Conservation (phyloP, 2,113 vertebrate species). For the Athene cunicularia region DNA sequence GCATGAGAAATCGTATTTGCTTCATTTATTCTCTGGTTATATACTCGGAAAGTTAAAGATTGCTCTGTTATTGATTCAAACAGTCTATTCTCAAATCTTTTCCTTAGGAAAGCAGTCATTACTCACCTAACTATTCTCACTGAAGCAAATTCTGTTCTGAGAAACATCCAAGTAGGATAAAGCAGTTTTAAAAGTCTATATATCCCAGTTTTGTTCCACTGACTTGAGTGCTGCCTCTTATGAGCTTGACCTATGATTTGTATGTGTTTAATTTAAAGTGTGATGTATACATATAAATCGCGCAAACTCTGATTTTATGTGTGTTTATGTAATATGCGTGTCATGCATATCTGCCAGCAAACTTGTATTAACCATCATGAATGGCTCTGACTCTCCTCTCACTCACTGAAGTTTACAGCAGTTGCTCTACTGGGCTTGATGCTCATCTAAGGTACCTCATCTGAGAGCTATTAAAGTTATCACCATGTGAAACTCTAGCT, state of each 20-base stretch:
- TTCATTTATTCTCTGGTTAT: background rate
- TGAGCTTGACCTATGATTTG: slow-evolving; percentile 58
- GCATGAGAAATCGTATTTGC: background rate
- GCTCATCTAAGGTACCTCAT: background rate
- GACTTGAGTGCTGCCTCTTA: slow-evolving; percentile 14
- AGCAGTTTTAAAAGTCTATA: background rate
- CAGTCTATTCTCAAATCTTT: background rate
- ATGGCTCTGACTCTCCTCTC: background rate
- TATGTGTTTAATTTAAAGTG: slow-evolving; percentile 60
- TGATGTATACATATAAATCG: background rate
- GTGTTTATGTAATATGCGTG: slow-evolving; percentile 4
- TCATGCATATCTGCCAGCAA: slow-evolving; percentile 2
- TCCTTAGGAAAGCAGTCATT: background rate
- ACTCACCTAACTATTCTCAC: background rate
- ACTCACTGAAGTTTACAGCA: background rate
- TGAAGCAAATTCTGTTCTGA: background rate
- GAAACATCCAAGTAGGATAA: background rate
- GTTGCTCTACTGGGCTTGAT: background rate
- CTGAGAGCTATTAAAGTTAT: background rate
- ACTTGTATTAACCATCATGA: background rate
- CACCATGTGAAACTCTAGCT: background rate
- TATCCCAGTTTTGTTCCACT: background rate
- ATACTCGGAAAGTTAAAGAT: background rate
- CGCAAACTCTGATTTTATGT: slow-evolving; percentile 30
- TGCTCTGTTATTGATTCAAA: background rate